phyloP scores from a whole-genome alignment of 1,140 invertebrate genomes.

The Pentalonia nigronervosa region DNA sequence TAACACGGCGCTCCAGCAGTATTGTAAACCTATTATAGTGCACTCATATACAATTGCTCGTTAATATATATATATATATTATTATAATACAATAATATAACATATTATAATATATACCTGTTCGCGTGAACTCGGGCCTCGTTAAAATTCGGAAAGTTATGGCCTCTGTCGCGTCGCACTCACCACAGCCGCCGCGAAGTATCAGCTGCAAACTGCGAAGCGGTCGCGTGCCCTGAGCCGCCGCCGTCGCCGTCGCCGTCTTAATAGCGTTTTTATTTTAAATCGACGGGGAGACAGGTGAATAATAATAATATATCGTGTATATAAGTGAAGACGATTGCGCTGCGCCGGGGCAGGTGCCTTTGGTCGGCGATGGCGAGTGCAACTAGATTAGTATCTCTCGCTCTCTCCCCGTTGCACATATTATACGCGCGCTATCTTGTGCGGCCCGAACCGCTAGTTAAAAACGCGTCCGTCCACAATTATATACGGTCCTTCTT shows the following conservation, averaged over 20 bases:
- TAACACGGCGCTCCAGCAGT: too few relatives aligned
- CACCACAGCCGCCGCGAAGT: too few relatives aligned
- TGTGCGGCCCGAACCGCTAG: constrained; percentile 17
- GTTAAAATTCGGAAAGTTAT: constrained; percentile 34
- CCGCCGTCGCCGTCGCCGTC: background rate
- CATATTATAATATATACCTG: background rate
- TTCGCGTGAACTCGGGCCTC: background rate
- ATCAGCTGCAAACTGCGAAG: constrained; percentile 43
- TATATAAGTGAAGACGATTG: constrained; percentile 1
- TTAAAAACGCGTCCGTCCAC: constrained; percentile 46
- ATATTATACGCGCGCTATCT: background rate
- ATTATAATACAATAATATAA: background rate
- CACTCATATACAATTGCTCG: background rate
- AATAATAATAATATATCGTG: background rate
- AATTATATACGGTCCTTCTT: constrained; percentile 25
- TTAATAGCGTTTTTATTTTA: constrained; percentile 3
- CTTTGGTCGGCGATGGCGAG: background rate
- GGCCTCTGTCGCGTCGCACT: background rate
- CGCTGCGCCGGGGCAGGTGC: constrained; percentile 43
- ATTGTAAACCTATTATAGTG: background rate
- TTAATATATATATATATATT: background rate
- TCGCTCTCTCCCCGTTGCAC: background rate
- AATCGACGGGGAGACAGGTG: constrained; percentile 45
- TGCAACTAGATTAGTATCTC: constrained; percentile 55
- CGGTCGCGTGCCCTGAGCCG: constrained; percentile 23